A percentile compares a stretch with the other conserved stretches of the same genome.
Conservation (phyloP, 2,113 vertebrate genomes). For the Polypterus bichir region DNA sequence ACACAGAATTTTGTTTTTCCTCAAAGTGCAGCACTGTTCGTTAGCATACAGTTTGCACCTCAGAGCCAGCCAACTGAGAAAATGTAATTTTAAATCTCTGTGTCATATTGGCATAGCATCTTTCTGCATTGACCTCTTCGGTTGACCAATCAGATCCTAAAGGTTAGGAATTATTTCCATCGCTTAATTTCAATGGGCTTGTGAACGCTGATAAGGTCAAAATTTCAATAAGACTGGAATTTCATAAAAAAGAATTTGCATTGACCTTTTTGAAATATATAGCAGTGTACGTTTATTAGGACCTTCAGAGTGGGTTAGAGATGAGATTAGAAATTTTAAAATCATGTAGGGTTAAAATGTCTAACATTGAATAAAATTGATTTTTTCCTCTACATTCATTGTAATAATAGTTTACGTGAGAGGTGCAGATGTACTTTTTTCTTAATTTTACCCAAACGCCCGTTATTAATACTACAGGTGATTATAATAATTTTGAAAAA, state of each 20-base stretch:
- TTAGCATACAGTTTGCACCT: neutral
- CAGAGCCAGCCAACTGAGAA: neutral
- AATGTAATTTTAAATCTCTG: conserved; percentile 3
- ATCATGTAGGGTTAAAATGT: neutral
- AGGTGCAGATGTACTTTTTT: too few species aligned
- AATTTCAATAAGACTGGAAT: conserved; percentile 40
- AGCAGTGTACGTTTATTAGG: neutral
- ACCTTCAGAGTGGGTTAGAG: neutral
- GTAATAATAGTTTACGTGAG: neutral
- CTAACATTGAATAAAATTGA: neutral
- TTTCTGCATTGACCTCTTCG: conserved; percentile 20
- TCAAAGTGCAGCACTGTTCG: neutral
- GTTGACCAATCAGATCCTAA: conserved; percentile 17
- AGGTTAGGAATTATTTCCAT: conserved; percentile 37
- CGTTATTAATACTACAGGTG: too few species aligned
- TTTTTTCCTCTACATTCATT: neutral
- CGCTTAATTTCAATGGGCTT: conserved; percentile 32
- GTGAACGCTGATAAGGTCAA: conserved; percentile 45
- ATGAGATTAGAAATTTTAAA: neutral
- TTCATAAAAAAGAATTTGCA: conserved; percentile 23
- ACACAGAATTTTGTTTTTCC: neutral
- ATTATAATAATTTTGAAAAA: too few species aligned
- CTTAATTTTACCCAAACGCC: too few species aligned
- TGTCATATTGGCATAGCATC: conserved; percentile 12
- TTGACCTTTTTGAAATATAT: conserved; percentile 15